Base-by-base conservation (phyloP, 1,140 invertebrate species). In the Hypsibius dujardini region DNA sequence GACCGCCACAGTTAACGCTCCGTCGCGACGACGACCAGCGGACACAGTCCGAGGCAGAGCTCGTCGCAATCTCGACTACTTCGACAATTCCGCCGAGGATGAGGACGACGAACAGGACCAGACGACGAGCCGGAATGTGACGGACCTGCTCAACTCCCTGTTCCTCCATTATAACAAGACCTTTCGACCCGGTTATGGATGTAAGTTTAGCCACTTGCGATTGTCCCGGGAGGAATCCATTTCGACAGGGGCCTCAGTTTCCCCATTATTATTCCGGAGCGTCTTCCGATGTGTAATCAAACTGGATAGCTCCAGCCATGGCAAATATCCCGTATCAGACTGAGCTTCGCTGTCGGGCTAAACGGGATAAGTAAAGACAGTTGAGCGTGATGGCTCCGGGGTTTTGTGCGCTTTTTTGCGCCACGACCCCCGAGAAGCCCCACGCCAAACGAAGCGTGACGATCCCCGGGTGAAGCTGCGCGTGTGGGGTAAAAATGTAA, bases 151-250 rank as follows among this genome's bases (percentile, higher is more conserved):
- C 12, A 67, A 67, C 42, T 15, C 12, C 7, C 62, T 67, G 3
- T 67, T 67, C 42, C 12, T 15, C 12, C 12, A 45, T 7, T 67
- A 67, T 42, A 67, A 67, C 62, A 67, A 67, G 42, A 67, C 62
- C 12, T 67, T 67, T 67, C 62, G 62, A 7, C 62, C 62, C 62
- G 42, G 42, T 42, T 67, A 67, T 45, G 62, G 12, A 42, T 45
- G 62, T 67, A 42, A 67, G 62, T 67, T 12, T 15, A 56, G 7
- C 50, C n/a, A 12, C 50, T n/a, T n/a, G 50, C 7, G 7, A 7
- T 56, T 12, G n/a, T 56, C 7, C 50, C 7, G 7, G 50, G 50
- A 7, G n/a, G n/a, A 56, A 56, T 7, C 50, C 50, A 56, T n/a
- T 12, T n/a, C 50, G 7, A 12, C 7, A 56, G 50, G 50, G 50